Evolutionary conservation across 2,113 vertebrate genomes (phyloP), one percentile per base, ranked within the genome.

Genomic region (Pogonocichla stellata): DNA sequence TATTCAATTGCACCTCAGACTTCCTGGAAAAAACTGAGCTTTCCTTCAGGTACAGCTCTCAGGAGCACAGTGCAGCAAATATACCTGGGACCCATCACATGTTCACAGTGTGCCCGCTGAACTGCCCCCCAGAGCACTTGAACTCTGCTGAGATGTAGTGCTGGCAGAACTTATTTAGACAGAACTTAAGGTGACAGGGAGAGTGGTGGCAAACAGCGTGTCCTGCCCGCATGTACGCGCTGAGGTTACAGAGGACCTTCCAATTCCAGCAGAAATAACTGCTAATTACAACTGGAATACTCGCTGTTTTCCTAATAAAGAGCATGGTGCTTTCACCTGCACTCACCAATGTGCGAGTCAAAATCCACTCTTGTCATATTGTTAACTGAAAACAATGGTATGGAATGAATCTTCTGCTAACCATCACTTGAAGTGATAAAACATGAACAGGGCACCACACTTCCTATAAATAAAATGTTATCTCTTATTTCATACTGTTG

Each of bases 191-290:
- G 65, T 1, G 6, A 74, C 62, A 29, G 33, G 14, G 15, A 56
- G 8, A 53, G 67, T 25, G 14, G 9, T 62, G 56, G n/a, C 66
- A 67, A 80, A 61, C 6, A 54, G 18, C 25, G 33, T 0, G 2
- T 45, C 18, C 61, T 70, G 23, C 40, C 19, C 14, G 3, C 1
- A 0, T 15, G 20, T 58, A 5, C 0, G 0, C 31, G 64, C 18
- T 78, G 20, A 70, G 24, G 25, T 51, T 42, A 12, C 33, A 31
- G 62, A 56, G 14, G 9, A 62, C 18, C 24, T 56, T 64, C 31
- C 25, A 28, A 9, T 65, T 75, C 19, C 38, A 54, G 23, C 24
- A n/a, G 19, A 48, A 69, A 36, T 16, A 57, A 48, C 12, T 77
- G 88, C 28, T 60, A 69, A 54, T 71, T 60, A 67, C 31, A 61